A percentile compares a stretch with the other conserved stretches of the same genome.
Evolutionary conservation across 1,140 invertebrate genomes (phyloP).

Genomic region (Hyposmocoma kahamanoa): DNA sequence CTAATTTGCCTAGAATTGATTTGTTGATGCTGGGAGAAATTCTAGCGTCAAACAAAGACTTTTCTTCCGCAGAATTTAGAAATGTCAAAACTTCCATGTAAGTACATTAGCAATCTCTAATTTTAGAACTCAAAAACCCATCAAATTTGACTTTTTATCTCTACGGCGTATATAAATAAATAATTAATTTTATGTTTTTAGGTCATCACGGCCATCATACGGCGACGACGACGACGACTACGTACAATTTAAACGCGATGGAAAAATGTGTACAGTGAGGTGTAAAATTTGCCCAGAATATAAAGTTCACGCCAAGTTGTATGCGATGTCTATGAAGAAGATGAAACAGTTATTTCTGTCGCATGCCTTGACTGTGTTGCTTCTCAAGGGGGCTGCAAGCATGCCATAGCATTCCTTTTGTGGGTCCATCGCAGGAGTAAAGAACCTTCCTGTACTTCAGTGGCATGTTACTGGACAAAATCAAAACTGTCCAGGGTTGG

Average conservation of each 20-base stretch:
- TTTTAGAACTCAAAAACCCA: neutral
- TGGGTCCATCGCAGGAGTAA: constrained; percentile 45
- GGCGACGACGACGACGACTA: constrained; percentile 39
- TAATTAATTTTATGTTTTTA: constrained; percentile 11
- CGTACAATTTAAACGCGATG: constrained; percentile 33
- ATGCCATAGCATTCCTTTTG: constrained; percentile 33
- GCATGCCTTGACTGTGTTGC: constrained; percentile 37
- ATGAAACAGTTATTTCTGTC: constrained; percentile 21
- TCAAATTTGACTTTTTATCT: neutral
- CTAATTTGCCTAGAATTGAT: constrained; percentile 8
- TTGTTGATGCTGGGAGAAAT: constrained; percentile 10
- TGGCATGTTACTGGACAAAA: constrained; percentile 47
- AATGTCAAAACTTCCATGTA: neutral
- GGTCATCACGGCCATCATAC: constrained; percentile 29
- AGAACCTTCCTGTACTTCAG: constrained; percentile 50
- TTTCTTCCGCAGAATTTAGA: constrained; percentile 9
- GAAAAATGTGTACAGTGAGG: constrained; percentile 25
- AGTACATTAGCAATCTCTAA: neutral
- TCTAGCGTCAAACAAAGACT: constrained; percentile 10
- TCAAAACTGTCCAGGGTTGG: constrained; percentile 25
- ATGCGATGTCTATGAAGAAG: constrained; percentile 24
- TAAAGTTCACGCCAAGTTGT: constrained; percentile 34
- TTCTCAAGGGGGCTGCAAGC: constrained; percentile 49
- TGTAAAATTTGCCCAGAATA: constrained; percentile 44
- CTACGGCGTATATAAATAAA: neutral